Base-by-base conservation (phyloP, 2,888 invertebrate species). In the Polylopha cassiicola region DNA sequence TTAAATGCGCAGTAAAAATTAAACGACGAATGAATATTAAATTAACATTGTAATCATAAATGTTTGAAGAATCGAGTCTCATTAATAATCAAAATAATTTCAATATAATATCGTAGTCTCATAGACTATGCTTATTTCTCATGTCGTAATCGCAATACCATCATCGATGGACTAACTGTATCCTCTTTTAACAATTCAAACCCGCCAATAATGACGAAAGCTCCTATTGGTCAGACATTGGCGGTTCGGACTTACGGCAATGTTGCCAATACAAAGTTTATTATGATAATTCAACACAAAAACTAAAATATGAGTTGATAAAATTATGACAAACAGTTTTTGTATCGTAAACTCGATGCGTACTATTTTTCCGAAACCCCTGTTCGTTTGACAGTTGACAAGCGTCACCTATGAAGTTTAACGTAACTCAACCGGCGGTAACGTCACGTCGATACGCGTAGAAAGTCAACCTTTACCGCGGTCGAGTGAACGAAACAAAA, bases 401-500 rank as follows among this genome's bases (percentile, higher is more conserved):
- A 67, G 69, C 61, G 61, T 69, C 62, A 56, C 58, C 58, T 65
- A 63, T 67, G 65, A 73, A 73, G 64, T 71, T 72, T 65, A 68
- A 71, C 63, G 72, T 66, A 73, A 80, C 63, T 65, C 69, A 69
- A 74, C 68, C 72, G 59, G 58, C 50, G 47, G 34, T 44, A 53
- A 68, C 72, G 73, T 77, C 77, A 74, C 73, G 65, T 80, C 74
- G 72, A 77, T 77, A 77, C 72, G 73, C 74, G 70, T 77, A 76
- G 74, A 78, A 73, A 80, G 75, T 75, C 77, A 80, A 79, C 76
- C 78, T 80, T 80, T 73, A 68, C 65, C 67, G 76, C 62, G 77
- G 65, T 73, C 65, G 72, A 73, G 58, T 75, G 78, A 79, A 75
- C 76, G 76, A 70, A 81, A 80, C 75, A 80, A 82, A 84, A 84